Evolutionary conservation across 92 coral and sea anemone species (phyloP).

Genomic region (Zoanthus gigantus): DNA sequence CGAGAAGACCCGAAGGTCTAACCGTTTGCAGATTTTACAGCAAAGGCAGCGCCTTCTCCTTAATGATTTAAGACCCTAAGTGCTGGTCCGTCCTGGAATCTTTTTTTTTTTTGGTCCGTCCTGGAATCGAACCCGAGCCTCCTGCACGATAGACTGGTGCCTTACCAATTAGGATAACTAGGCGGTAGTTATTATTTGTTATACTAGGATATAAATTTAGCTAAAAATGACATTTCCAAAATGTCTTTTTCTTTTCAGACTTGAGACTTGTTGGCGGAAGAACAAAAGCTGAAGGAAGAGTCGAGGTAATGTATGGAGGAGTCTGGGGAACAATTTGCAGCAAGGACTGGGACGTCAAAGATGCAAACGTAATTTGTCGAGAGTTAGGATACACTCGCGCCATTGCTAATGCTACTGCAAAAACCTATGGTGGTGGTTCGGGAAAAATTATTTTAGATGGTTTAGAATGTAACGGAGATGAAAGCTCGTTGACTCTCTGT

Average conservation of each 20-base stretch:
- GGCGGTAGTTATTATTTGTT: too few relatives aligned
- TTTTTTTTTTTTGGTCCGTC: too few relatives aligned
- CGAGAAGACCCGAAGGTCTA: too few relatives aligned
- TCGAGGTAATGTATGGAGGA: slow-evolving; percentile 22
- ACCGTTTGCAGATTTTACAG: too few relatives aligned
- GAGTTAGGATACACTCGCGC: slow-evolving; percentile 43
- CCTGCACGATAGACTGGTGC: too few relatives aligned
- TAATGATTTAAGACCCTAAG: too few relatives aligned
- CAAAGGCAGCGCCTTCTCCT: too few relatives aligned
- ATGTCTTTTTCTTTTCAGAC: neutral
- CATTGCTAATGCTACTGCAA: slow-evolving; percentile 30
- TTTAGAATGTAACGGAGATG: neutral
- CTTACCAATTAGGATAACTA: too few relatives aligned
- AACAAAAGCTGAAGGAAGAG: slow-evolving; percentile 43
- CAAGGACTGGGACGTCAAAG: slow-evolving; percentile 29
- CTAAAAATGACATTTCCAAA: too few relatives aligned
- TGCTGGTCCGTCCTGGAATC: too few relatives aligned
- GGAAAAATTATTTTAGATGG: slow-evolving; percentile 27
- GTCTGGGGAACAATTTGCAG: slow-evolving; percentile 50
- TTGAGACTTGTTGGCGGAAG: slow-evolving; percentile 36
- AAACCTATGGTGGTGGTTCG: slow-evolving; percentile 35
- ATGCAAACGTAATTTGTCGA: slow-evolving; percentile 28
- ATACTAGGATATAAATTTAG: too few relatives aligned
- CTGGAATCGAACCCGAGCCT: too few relatives aligned
- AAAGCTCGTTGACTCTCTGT: slow-evolving; percentile 25